Conservation (phyloP, 1,140 invertebrate genomes). For the Brachionus koreanus region DNA sequence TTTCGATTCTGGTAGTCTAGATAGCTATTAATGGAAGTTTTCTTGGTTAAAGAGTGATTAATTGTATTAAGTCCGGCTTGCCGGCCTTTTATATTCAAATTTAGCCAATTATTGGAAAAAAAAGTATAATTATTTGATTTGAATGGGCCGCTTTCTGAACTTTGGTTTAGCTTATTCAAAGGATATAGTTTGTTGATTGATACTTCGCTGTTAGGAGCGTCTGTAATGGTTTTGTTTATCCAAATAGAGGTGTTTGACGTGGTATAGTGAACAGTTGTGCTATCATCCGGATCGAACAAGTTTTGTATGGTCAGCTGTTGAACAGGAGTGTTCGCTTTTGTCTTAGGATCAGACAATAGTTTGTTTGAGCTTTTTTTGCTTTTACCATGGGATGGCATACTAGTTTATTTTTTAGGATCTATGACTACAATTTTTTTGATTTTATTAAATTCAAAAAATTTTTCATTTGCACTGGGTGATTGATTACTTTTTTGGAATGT, state of each 20-base stretch:
- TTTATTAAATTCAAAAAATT: not conserved
- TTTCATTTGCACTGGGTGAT: not conserved
- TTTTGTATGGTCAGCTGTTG: constrained; percentile 37
- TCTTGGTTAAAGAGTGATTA: constrained; percentile 5
- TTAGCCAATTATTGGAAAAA: constrained; percentile 34
- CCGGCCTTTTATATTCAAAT: constrained; percentile 24
- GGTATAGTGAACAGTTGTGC: constrained; percentile 9
- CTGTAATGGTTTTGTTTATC: not conserved
- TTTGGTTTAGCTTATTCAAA: constrained; percentile 12
- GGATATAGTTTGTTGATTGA: not conserved
- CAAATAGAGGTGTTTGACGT: constrained; percentile 20
- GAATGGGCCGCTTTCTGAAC: not conserved
- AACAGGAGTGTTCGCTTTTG: not conserved
- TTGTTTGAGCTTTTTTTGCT: not conserved
- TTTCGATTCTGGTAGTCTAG: not conserved
- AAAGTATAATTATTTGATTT: not conserved
- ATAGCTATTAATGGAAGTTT: not conserved
- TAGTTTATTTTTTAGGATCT: not conserved
- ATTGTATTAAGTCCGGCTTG: not conserved
- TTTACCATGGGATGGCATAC: not conserved
- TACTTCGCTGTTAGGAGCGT: not conserved
- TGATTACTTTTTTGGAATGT: not conserved
- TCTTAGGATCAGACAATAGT: not conserved
- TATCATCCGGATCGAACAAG: constrained; percentile 38
- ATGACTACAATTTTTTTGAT: not conserved